A percentile compares a stretch with the other conserved stretches of the same genome.
phyloP scores from a whole-genome alignment of 2,113 vertebrate species.

The Herpailurus yagouaroundi region DNA sequence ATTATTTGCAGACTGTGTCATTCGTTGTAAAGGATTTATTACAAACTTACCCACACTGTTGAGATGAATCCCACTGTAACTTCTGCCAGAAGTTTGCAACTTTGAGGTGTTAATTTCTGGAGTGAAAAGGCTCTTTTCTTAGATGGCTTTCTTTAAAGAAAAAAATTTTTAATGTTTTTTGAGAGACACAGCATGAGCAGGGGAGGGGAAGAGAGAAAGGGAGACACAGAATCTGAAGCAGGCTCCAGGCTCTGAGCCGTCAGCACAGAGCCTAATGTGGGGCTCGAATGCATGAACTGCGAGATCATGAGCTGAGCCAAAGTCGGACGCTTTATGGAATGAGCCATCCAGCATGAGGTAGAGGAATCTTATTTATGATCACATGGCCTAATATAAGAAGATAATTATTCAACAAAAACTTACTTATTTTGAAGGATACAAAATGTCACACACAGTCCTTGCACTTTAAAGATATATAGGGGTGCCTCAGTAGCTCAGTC shows the following conservation, averaged over 20 bases:
- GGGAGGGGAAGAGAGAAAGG: no score
- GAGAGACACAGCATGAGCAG: no score
- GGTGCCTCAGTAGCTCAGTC: no score
- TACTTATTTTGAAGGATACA: neutral
- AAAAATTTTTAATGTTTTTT: no score
- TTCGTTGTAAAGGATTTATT: neutral
- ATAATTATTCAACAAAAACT: neutral
- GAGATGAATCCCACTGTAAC: neutral
- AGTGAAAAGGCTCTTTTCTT: neutral
- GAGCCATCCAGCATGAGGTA: neutral
- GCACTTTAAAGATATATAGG: neutral
- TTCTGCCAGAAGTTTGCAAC: neutral
- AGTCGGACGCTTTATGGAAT: no score
- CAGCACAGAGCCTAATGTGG: no score
- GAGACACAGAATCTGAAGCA: no score
- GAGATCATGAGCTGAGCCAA: no score
- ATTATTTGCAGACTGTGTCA: neutral
- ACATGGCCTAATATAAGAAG: neutral
- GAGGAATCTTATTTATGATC: neutral
- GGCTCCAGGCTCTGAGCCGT: no score
- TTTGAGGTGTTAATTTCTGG: neutral
- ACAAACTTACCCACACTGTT: neutral
- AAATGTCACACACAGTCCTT: neutral
- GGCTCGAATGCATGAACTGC: no score
- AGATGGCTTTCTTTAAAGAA: neutral